Evolutionary conservation across 53 echinoderm and acorn worm genomes (phyloP), one percentile per base, ranked within the genome.

Genomic region (Crossaster papposus): DNA sequence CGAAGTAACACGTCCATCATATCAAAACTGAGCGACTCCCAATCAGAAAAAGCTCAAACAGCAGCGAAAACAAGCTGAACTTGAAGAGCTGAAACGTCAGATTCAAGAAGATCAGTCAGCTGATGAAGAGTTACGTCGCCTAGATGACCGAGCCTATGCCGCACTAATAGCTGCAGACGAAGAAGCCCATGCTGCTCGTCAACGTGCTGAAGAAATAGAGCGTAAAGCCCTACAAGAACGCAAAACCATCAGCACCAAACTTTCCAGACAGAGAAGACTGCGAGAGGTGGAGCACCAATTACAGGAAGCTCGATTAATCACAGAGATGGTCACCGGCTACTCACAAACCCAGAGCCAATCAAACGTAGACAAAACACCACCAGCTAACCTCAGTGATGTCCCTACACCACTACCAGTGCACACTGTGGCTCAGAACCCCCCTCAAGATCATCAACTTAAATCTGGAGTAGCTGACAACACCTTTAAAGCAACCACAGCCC

Each of bases 31-130:
- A n/a, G n/a, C n/a, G n/a, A n/a, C n/a, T n/a, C n/a, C n/a, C n/a
- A n/a, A n/a, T n/a, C n/a, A n/a, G n/a, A n/a, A n/a, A n/a, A n/a
- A n/a, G n/a, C n/a, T n/a, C n/a, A n/a, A n/a, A n/a, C n/a, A n/a
- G n/a, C n/a, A n/a, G n/a, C n/a, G n/a, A n/a, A n/a, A n/a, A n/a
- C n/a, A n/a, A 62, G 12, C 62, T 15, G 72, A 71, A 71, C 13
- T 71, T 2, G 36, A 36, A n/a, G 77, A 77, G 37, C 17, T 77
- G 77, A 77, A 77, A 77, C 37, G 22, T 18, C 77, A 77, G 34
- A 33, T 77, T 36, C 15, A 12, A 18, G 77, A 77, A 23, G 77
- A 77, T 0, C 10, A 77, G 20, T 6, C 3, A n/a, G 77, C 77
- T 7, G 77, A 77, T 77, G 8, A 77, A 8, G 77, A 77, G 77